Base-by-base conservation (phyloP, 2,113 vertebrate species). In the Apteryx owenii region DNA sequence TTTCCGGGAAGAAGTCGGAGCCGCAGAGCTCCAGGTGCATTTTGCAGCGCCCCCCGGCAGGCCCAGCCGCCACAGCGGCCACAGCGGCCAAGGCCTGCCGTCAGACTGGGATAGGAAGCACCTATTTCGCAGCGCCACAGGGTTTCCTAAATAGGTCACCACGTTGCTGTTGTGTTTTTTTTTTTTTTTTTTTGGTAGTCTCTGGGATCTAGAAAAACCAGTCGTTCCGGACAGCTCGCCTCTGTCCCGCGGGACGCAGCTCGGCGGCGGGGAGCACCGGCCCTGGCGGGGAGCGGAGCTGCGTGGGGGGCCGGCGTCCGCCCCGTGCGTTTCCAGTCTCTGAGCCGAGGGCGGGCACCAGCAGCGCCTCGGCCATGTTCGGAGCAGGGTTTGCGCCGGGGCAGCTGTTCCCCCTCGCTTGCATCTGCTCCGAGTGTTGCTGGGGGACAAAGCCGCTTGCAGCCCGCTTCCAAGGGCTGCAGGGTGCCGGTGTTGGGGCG, bases 91-190 rank as follows among this genome's bases (percentile, higher is more conserved):
- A 36, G 46, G 77, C 94, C 83, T 1, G 0, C 6, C 71, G 91
- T 56, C 0, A 42, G 73, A 62, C 87, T 76, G 81, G 78, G 42
- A 88, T 77, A 56, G 46, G 44, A 82, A 75, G 95, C 84, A 93
- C 81, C 93, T 89, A 81, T 80, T 94, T 84, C 7, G 2, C 84
- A 89, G 93, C 51, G 31, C 94, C 25, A 1, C 14, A 0, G 89
- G 91, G 87, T 81, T 96, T 88, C 89, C 84, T 96, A 96, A 96
- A 93, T 91, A 94, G 96, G 97, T 95, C 95, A 94, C 92, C 86
- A 93, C 28, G 73, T 88, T 93, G 36, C 36, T 38, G 36, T 38
- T 38, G 36, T 96, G 36, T 95, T 94, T 28, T 56, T 8, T 56
- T 54, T 29, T 56, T 56, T 54, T 28, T 58, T 29, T 31, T 58